Conservation (phyloP, 2,113 vertebrate species). For the Chaetorhynchus papuensis region DNA sequence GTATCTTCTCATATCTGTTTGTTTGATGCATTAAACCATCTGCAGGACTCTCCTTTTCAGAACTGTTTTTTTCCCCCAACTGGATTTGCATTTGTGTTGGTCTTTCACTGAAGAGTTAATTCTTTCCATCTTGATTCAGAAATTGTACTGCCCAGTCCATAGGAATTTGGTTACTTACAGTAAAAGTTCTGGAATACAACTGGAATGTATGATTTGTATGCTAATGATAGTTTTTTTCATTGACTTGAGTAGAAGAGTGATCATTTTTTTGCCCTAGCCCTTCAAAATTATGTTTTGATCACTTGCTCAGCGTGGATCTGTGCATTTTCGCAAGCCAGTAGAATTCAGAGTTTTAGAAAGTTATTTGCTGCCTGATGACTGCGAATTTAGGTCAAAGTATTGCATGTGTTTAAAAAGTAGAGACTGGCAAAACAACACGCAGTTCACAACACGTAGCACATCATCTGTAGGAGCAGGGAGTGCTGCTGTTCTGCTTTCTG, state of each 20-base stretch:
- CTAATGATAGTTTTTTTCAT: neutral
- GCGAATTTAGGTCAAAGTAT: rapidly evolving
- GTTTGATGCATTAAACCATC: neutral
- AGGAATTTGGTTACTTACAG: neutral
- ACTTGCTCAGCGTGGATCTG: rapidly evolving
- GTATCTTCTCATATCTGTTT: neutral
- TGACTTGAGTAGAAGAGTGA: neutral
- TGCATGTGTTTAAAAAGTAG: neutral
- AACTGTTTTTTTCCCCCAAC: neutral
- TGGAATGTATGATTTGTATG: neutral
- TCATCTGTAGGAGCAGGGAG: rapidly evolving
- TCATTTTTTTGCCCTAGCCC: neutral
- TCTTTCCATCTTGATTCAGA: neutral
- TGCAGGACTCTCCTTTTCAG: neutral
- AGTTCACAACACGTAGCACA: rapidly evolving
- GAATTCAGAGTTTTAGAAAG: neutral
- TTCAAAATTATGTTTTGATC: neutral
- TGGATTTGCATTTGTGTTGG: neutral
- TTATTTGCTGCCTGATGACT: neutral
- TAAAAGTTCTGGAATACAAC: neutral
- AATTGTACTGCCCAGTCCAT: neutral
- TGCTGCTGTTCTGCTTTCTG: neutral
- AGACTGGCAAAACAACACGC: rapidly evolving
- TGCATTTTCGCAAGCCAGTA: neutral
- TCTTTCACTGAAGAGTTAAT: neutral